Evolutionary conservation across 2,113 vertebrate genomes (phyloP), one percentile per base, ranked within the genome.

Genomic region (Phrynosoma platyrhinos): DNA sequence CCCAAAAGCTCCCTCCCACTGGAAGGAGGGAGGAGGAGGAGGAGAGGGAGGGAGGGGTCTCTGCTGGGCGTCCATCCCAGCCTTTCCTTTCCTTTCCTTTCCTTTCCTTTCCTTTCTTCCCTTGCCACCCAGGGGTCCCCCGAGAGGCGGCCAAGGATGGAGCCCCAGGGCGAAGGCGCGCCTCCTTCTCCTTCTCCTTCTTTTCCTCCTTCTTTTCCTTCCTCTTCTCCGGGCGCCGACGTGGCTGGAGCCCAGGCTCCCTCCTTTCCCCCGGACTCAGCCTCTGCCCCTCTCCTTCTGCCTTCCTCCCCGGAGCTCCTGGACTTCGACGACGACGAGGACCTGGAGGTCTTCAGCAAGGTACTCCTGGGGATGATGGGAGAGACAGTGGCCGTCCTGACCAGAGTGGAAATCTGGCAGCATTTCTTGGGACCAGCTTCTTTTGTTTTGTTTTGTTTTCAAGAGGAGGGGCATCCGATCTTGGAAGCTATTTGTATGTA

Each of bases 281-380:
- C 84, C 18, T 90, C 27, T 16, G 90, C 47, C 47, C 47, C 76
- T 25, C 90, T 58, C 42, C 89, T 74, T 40, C 88, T 14, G 82
- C 89, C 81, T 86, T 88, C 89, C 87, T 36, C 84, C 42, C 87
- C 90, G 32, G 95, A 92, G 55, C 92, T 94, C 89, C 94, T 97
- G 95, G 92, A 89, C 32, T 83, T 97, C 68, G 96, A 96, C 75
- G 96, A 96, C 62, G 97, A 97, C n/a, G 97, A 97, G n/a, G 96
- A 97, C 83, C 94, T 97, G 93, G 97, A 97, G 95, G 96, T 97
- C 90, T 97, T 97, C 95, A 97, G 97, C 62, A 97, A 97, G 97
- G 97, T 97, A 95, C 84, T 13, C 5, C 13, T 8, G 20, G 27
- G 72, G 12, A 13, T 42, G 82, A 83, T 32, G n/a, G 53, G 91